phyloP scores from a whole-genome alignment of 2,888 invertebrate genomes.

The Aphodius granarius region DNA sequence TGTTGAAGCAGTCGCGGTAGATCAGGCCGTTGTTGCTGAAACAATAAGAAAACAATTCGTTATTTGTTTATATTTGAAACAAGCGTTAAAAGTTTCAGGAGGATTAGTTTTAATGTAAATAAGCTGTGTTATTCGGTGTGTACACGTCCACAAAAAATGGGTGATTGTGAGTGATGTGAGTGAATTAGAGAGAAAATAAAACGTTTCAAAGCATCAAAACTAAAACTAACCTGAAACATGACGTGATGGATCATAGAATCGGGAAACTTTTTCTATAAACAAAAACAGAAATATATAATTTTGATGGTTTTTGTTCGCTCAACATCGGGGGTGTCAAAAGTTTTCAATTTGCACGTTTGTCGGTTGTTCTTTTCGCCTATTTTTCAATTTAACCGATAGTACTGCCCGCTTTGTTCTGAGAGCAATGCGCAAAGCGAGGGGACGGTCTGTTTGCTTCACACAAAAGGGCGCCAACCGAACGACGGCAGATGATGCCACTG shows the following conservation, averaged over 20 bases:
- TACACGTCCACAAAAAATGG: slow-evolving; percentile 5
- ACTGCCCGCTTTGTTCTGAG: slow-evolving; percentile 4
- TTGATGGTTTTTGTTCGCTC: neutral
- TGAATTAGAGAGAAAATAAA: neutral
- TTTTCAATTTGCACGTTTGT: neutral
- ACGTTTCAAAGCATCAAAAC: slow-evolving; percentile 18
- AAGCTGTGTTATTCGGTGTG: slow-evolving; percentile 6
- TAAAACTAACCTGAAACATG: slow-evolving; percentile 29
- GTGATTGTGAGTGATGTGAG: slow-evolving; percentile 2
- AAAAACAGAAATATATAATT: slow-evolving; percentile 24
- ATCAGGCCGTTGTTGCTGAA: slow-evolving; percentile 85
- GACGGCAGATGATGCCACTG: slow-evolving; percentile 3
- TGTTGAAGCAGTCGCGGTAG: slow-evolving; percentile 83
- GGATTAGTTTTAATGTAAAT: slow-evolving; percentile 13
- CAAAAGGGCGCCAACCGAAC: slow-evolving; percentile 9
- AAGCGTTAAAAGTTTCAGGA: neutral
- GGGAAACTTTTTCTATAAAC: slow-evolving; percentile 30
- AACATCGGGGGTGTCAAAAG: neutral
- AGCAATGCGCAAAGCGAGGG: neutral
- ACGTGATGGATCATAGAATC: slow-evolving; percentile 30
- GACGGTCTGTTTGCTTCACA: neutral
- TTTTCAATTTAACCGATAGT: slow-evolving; percentile 10
- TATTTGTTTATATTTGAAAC: neutral
- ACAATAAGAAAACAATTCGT: slow-evolving; percentile 38
- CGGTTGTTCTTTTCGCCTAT: neutral